A percentile compares a stretch with the other conserved stretches of the same genome.
Conservation (phyloP, 2,888 invertebrate species). For the Sussaba pulchella region DNA sequence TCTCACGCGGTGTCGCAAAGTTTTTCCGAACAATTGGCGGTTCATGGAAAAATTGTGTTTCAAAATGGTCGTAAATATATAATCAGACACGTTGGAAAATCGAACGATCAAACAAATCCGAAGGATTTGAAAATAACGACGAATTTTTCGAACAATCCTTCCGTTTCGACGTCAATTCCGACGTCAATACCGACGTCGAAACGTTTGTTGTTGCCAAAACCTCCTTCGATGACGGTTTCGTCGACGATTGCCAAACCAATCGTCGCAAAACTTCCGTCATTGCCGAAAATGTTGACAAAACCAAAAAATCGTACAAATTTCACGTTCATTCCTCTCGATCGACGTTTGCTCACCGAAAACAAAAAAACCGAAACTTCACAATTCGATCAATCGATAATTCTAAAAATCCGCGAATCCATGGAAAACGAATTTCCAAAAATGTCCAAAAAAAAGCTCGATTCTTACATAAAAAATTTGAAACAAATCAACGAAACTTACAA, state of each 20-base stretch:
- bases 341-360: background rate
- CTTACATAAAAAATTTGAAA: conserved; percentile 72
- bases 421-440: conserved; percentile 37
- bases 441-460: conserved; percentile 51
- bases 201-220: conserved; percentile 29
- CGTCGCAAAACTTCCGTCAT: background rate
- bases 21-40: conserved; percentile 62
- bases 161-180: conserved; percentile 16
- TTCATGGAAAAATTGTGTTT: conserved; percentile 68
- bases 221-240: background rate
- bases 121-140: conserved; percentile 25
- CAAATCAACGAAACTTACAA: conserved; percentile 67
- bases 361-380: conserved; percentile 37
- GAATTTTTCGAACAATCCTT: conserved; percentile 28
- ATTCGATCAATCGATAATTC: conserved; percentile 40
- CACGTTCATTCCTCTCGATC: background rate
- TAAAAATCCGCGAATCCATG: conserved; percentile 49
- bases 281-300: background rate
- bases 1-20: conserved; percentile 35
- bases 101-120: conserved; percentile 51
- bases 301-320: background rate
- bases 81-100: conserved; percentile 62
- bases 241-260: background rate
- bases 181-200: no score
- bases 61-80: conserved; percentile 75